These are phyloP conservation scores for Plotosus lineatus DNA, from an alignment of 2,113 vertebrate genomes.

Conservation along the genomic window DNA sequence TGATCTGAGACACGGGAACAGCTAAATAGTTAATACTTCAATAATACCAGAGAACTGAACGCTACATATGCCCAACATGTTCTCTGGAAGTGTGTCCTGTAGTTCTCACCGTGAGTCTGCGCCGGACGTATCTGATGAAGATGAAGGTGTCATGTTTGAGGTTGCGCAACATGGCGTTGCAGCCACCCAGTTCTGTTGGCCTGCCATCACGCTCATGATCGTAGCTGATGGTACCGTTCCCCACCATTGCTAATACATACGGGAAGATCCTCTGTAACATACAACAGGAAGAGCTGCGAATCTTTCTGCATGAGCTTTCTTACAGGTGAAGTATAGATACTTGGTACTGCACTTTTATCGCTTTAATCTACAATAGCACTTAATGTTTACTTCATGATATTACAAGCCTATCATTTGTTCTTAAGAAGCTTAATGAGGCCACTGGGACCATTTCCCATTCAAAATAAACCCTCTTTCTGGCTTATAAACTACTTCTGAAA, in stretches of 20 bases:
- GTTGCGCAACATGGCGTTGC: constrained; percentile 91
- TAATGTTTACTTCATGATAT: too few species aligned
- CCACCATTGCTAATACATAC: constrained; percentile 91
- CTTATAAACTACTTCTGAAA: too few species aligned
- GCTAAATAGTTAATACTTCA: neutral
- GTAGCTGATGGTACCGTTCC: constrained; percentile 88
- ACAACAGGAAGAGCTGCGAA: neutral
- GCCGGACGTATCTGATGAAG: constrained; percentile 91
- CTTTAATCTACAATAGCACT: too few species aligned
- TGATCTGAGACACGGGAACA: constrained; percentile 72
- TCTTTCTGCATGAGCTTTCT: neutral
- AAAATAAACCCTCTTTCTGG: too few species aligned
- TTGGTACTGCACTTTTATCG: too few species aligned
- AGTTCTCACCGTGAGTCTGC: constrained; percentile 87
- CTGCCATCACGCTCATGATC: constrained; percentile 91
- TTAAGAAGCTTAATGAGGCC: too few species aligned
- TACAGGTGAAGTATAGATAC: neutral
- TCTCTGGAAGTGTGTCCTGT: constrained; percentile 17
- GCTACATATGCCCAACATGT: neutral
- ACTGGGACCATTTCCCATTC: too few species aligned
- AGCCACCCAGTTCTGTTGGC: constrained; percentile 89
- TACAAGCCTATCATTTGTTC: too few species aligned
- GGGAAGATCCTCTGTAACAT: constrained; percentile 85
- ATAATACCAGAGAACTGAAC: neutral
- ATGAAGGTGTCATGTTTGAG: constrained; percentile 95